Percentiles rank a stretch among this genome's conserved stretches.
phyloP scores from a whole-genome alignment of 1,140 invertebrate species.

The Achatina immaculata region DNA sequence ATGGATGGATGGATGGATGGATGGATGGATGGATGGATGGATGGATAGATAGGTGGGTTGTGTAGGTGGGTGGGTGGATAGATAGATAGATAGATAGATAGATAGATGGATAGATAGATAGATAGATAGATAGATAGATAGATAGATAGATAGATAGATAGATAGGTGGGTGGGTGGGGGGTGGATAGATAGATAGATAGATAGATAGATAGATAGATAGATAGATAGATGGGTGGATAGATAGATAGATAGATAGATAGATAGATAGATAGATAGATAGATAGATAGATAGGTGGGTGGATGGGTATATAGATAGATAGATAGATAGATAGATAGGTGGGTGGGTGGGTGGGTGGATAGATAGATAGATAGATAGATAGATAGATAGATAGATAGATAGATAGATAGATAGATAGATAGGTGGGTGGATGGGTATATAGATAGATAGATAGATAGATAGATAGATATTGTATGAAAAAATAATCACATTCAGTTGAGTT shows the following conservation, averaged over 20 bases:
- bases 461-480: no score
- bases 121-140: slow-evolving; percentile 12
- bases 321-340: slow-evolving; percentile 1
- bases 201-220: slow-evolving; percentile 4
- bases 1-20: not conserved
- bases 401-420: slow-evolving; percentile 4
- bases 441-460: no score
- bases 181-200: not conserved
- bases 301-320: no score
- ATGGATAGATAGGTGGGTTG: no score
- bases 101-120: no score
- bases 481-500: not conserved
- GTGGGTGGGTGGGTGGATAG: not conserved
- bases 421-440: no score
- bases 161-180: not conserved
- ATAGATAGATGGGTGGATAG: not conserved
- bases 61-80: not conserved
- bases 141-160: slow-evolving; percentile 11
- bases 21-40: no score
- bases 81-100: slow-evolving; percentile 8
- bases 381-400: slow-evolving; percentile 4
- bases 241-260: slow-evolving; percentile 4
- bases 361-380: slow-evolving; percentile 4
- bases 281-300: no score
- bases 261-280: slow-evolving; percentile 4